Evolutionary conservation across 2,113 vertebrate species (phyloP).

Genomic region (Mungos mungo): DNA sequence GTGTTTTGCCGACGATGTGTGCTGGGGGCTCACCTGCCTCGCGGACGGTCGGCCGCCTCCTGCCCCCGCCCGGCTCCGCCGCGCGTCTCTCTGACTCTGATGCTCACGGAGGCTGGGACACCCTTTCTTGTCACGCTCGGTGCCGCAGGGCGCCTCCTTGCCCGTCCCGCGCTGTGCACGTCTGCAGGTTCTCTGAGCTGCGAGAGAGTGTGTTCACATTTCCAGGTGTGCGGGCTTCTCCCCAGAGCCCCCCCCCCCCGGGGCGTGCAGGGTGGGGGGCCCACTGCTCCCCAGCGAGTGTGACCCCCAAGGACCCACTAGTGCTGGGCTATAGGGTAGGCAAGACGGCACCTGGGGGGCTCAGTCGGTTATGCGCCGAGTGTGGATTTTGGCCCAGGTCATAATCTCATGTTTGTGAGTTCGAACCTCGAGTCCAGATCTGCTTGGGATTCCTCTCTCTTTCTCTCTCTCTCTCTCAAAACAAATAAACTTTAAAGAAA

Average conservation of each 20-base stretch:
- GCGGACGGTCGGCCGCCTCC: fast-evolving
- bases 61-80: fast-evolving
- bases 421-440: too few species aligned
- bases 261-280: too few species aligned
- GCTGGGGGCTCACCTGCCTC: background rate
- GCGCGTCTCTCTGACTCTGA: fast-evolving
- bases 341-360: background rate
- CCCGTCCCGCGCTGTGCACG: fast-evolving
- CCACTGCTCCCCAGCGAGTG: fast-evolving
- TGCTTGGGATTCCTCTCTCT: too few species aligned
- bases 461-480: too few species aligned
- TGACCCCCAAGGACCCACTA: background rate
- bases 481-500: too few species aligned
- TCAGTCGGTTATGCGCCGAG: too few species aligned
- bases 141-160: background rate
- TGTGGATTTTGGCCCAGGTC: too few species aligned
- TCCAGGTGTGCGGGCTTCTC: fast-evolving
- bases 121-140: too few species aligned
- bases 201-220: fast-evolving
- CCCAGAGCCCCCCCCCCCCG: background rate
- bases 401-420: too few species aligned
- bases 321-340: fast-evolving
- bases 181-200: background rate
- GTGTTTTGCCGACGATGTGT: fast-evolving
- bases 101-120: fast-evolving